Evolutionary conservation across 2,113 vertebrate genomes (phyloP).

Genomic region (Dicrurus megarhynchus): DNA sequence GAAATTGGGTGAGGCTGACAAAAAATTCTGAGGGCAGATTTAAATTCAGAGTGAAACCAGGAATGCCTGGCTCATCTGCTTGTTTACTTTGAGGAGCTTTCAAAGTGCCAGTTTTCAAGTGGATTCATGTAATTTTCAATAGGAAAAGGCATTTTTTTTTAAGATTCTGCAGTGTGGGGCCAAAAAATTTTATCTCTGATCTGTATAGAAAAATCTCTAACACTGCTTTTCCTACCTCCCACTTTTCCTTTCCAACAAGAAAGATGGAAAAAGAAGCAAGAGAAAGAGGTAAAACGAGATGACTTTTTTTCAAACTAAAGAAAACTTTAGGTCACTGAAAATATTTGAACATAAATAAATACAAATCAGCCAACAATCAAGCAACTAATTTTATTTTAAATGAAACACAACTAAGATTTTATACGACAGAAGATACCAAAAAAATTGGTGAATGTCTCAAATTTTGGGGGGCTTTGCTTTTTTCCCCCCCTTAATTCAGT

Average conservation of each 20-base stretch:
- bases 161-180: neutral
- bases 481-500: neutral
- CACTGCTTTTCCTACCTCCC: conserved; percentile 42
- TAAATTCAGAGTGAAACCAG: neutral
- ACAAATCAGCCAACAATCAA: conserved; percentile 56
- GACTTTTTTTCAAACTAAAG: neutral
- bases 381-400: conserved; percentile 56
- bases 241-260: conserved; percentile 44
- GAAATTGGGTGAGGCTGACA: neutral
- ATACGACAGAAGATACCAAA: neutral
- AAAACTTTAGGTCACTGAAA: conserved; percentile 25
- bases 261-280: conserved; percentile 34
- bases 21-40: neutral
- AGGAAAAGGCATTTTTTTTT: neutral
- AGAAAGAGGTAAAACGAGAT: neutral
- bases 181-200: neutral
- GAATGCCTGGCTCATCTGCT: neutral
- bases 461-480: neutral
- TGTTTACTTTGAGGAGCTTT: neutral
- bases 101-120: neutral
- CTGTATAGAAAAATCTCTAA: neutral
- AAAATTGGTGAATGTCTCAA: neutral
- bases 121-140: neutral
- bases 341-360: conserved; percentile 40
- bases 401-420: conserved; percentile 24